Percentiles rank a stretch among this genome's conserved stretches.
These are phyloP conservation scores for Poeciliopsis retropinna DNA, from an alignment of 2,113 vertebrate species.

Conservation along the genomic window DNA sequence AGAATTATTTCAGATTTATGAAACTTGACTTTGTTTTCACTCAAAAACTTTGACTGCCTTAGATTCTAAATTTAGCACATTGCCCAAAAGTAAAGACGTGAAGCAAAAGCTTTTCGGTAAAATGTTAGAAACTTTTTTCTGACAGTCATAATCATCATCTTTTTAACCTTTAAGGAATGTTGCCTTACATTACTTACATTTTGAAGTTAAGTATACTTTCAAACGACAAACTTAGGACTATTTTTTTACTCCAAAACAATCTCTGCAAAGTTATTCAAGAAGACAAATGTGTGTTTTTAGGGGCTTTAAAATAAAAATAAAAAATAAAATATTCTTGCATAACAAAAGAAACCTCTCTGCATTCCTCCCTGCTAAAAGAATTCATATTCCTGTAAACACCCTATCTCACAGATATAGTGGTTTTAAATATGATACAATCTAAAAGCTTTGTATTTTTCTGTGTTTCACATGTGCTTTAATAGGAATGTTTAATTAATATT, in stretches of 20 bases:
- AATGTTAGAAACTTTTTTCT: not conserved
- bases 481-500: too few species aligned
- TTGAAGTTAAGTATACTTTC: not conserved
- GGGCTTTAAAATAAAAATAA: too few species aligned
- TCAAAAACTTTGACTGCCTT: not conserved
- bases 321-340: not conserved
- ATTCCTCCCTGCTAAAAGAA: not conserved
- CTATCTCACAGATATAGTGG: too few species aligned
- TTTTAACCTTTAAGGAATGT: not conserved
- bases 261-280: not conserved
- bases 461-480: too few species aligned
- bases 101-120: not conserved
- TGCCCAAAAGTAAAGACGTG: not conserved
- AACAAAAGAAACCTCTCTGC: not conserved
- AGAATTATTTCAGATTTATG: not conserved
- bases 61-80: not conserved
- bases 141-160: not conserved
- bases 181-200: not conserved
- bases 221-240: not conserved
- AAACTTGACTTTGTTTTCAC: not conserved
- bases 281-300: not conserved
- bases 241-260: not conserved
- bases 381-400: not conserved
- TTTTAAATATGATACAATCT: too few species aligned
- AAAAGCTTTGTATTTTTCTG: too few species aligned